Evolutionary conservation across 2,888 invertebrate genomes (phyloP).

Genomic region (Netelia melanura): DNA sequence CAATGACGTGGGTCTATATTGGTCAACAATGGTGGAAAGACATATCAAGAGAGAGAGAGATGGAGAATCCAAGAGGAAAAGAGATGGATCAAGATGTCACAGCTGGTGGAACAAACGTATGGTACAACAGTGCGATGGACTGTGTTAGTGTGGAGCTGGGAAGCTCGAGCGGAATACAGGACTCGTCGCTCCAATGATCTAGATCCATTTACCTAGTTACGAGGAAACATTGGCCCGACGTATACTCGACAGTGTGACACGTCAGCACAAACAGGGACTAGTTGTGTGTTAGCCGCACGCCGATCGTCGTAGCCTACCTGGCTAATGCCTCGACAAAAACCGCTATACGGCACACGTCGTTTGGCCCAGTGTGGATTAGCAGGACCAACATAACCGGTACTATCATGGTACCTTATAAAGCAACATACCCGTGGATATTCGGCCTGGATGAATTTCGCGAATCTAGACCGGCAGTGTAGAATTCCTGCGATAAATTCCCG

Average conservation of each 20-base stretch:
- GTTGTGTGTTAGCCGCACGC: neutral
- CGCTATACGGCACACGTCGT: slow-evolving; percentile 11
- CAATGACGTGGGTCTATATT: slow-evolving; percentile 7
- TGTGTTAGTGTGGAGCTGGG: neutral
- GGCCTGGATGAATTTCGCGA: slow-evolving; percentile 19
- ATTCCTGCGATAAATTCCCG: neutral
- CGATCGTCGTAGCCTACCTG: neutral
- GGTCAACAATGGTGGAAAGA: slow-evolving; percentile 29
- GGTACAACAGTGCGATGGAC: neutral
- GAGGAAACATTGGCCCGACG: slow-evolving; percentile 54
- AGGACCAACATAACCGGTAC: slow-evolving; percentile 42
- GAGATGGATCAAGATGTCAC: slow-evolving; percentile 32
- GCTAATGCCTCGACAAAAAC: slow-evolving; percentile 45
- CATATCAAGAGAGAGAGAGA: neutral
- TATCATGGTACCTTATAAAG: slow-evolving; percentile 10
- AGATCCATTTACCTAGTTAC: slow-evolving; percentile 74
- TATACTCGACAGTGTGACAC: slow-evolving; percentile 2
- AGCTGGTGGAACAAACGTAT: slow-evolving; percentile 29
- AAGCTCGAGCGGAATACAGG: slow-evolving; percentile 3
- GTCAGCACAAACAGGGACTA: slow-evolving; percentile 15
- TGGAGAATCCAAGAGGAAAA: slow-evolving; percentile 4
- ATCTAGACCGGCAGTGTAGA: neutral
- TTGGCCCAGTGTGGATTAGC: slow-evolving; percentile 27
- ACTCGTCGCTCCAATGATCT: slow-evolving; percentile 71
- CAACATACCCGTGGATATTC: slow-evolving; percentile 5